Base-by-base conservation (phyloP, 2,888 invertebrate species). In the Andrena bucephala region DNA sequence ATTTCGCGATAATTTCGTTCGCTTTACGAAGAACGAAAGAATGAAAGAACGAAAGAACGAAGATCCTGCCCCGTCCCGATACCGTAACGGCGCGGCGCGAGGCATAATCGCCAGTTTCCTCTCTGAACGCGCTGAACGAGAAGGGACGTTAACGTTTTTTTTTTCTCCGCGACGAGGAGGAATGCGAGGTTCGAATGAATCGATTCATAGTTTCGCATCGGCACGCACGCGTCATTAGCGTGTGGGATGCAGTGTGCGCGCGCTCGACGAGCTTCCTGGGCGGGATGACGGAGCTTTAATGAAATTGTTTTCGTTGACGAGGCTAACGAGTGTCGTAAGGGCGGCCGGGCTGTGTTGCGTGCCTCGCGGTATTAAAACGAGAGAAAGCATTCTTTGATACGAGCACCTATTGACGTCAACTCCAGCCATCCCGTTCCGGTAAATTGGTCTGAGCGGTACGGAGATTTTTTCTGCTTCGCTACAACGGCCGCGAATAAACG, bases 241-340 rank as follows among this genome's bases (percentile, higher is more conserved):
- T 52, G 78, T 73, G 74, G 48, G 78, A 70, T 67, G 8, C 48
- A 24, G 7, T 13, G 60, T 33, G 48, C 65, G 59, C 63, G 78
- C 63, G 82, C 62, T 77, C 50, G 77, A 87, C 70, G 73, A 80
- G 77, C 54, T 67, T 54, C 67, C 54, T 59, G 57, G 48, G 29
- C 57, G 36, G 54, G 48, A 65, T 60, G 65, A 36, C 57, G 10
- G 67, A 83, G 77, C 83, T 88, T 88, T 88, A 88, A 88, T 85
- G 81, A 86, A 86, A 83, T 81, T 86, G 74, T 78, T 87, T 76
- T 36, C 72, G 83, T 77, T 79, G 80, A 87, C 76, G 85, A 84
- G 60, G 70, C 75, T 85, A 88, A 83, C 86, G 83, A 75, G 84
- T 67, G 31, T 70, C 76, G 77, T 77, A 69, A 86, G 83, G 73